phyloP scores from a whole-genome alignment of 92 coral and sea anemone species.

The Isaurus tuberculatus region DNA sequence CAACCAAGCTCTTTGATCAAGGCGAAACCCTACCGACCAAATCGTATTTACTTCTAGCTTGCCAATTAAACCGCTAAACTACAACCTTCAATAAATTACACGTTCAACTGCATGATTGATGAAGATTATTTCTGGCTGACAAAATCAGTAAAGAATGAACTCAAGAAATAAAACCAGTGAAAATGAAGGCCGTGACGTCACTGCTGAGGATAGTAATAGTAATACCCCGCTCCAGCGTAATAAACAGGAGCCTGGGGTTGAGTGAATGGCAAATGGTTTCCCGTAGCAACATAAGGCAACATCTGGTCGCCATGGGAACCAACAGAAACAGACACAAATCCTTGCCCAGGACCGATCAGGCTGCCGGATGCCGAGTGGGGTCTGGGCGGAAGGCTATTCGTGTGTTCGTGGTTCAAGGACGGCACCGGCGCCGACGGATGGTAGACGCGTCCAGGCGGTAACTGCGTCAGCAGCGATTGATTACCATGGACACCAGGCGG shows the following conservation, averaged over 20 bases:
- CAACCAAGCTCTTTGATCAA: slow-evolving; percentile 10
- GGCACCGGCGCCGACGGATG: slow-evolving; percentile 49
- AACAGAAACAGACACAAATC: slow-evolving; percentile 59
- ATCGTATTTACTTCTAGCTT: slow-evolving; percentile 1
- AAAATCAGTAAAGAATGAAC: slow-evolving; percentile 34
- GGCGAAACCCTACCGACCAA: not conserved
- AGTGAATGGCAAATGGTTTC: slow-evolving; percentile 79
- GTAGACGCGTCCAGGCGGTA: slow-evolving; percentile 77
- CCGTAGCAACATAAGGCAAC: slow-evolving; percentile 74
- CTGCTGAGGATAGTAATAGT: slow-evolving; percentile 94
- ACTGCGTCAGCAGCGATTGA: slow-evolving; percentile 87
- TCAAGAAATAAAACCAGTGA: slow-evolving; percentile 31
- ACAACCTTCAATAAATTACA: slow-evolving; percentile 46
- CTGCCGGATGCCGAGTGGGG: slow-evolving; percentile 95
- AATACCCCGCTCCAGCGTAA: slow-evolving; percentile 88
- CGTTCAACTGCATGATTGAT: slow-evolving; percentile 45
- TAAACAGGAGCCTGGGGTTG: slow-evolving; percentile 79
- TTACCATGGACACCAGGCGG: slow-evolving; percentile 73
- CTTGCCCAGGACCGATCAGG: slow-evolving; percentile 74
- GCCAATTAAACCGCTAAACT: slow-evolving; percentile 18
- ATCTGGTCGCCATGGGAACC: slow-evolving; percentile 82
- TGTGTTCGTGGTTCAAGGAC: slow-evolving; percentile 63
- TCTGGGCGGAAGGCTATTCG: slow-evolving; percentile 82
- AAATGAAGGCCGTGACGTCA: not conserved
- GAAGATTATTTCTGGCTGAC: slow-evolving; percentile 22